Evolutionary conservation across 2,888 invertebrate species (phyloP), one percentile per base, ranked within the genome.

Genomic region (Amphimallon solstitiale): DNA sequence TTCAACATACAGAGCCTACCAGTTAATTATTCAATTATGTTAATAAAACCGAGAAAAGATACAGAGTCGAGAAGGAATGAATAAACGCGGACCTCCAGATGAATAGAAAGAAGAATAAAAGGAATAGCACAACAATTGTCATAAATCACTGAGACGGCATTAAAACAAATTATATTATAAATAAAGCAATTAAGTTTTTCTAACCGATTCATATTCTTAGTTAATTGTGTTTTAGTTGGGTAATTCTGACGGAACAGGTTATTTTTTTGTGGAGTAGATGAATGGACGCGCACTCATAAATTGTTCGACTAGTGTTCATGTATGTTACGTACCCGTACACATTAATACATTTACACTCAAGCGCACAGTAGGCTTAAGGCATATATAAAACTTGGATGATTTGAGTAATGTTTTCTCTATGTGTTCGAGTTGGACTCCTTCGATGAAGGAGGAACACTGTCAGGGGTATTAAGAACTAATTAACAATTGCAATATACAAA

Each of bases 391-490:
- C 38, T 14, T 46, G 46, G 40, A 54, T 54, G 45, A 46, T 54
- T 56, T 52, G 29, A 56, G 52, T 63, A 54, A 45, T 29, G 38
- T 63, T 17, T 56, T 64, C 46, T 56, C 48, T 56, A 56, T 56
- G 56, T 48, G 64, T 46, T 64, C 52, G 49, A 63, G 64, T 9
- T 43, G 29, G 29, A 61, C 61, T 68, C 10, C 21, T 37, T 68
- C 65, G 67, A 68, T 59, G 54, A 70, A n/a, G n/a, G n/a, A n/a
- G n/a, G 67, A 66, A 60, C 67, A 68, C 64, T 65, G 66, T 69
- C 69, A 69, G 45, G 66, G 71, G 68, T 71, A 65, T 72, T 73
- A 72, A 70, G 69, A 70, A 68, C 68, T 71, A 72, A 72, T 72
- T 74, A 74, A 72, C 71, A 61, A 70, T 70, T 59, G 65, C 61